phyloP scores from a whole-genome alignment of 2,113 vertebrate species.

The Trichomycterus rosablanca region DNA sequence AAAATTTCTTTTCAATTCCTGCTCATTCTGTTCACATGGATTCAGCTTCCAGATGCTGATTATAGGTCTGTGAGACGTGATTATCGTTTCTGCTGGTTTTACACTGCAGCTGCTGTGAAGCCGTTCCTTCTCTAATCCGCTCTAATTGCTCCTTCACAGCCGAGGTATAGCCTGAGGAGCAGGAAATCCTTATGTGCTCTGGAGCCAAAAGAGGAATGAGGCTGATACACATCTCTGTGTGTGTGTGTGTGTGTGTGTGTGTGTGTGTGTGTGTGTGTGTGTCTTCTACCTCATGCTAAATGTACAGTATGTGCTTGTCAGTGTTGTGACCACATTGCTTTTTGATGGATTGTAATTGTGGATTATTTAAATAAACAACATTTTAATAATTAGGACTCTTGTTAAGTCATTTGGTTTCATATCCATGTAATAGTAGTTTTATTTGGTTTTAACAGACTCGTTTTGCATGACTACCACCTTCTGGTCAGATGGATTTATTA shows the following conservation, averaged over 20 bases:
- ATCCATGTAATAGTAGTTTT: too few species aligned
- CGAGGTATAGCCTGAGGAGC: conserved; percentile 63
- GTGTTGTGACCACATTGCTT: neutral
- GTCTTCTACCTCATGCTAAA: too few species aligned
- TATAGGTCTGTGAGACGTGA: neutral
- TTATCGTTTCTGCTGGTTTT: neutral
- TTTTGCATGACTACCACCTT: conserved; percentile 42
- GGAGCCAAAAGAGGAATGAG: neutral
- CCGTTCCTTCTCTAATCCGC: neutral
- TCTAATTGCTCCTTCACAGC: conserved; percentile 40
- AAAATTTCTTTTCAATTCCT: neutral
- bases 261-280: neutral
- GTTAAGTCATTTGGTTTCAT: too few species aligned
- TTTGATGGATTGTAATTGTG: neutral
- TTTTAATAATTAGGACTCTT: neutral
- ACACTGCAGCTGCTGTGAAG: neutral
- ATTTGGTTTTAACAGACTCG: neutral
- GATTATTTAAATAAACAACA: conserved; percentile 8
- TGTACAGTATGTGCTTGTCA: too few species aligned
- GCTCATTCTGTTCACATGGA: neutral
- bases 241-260: neutral
- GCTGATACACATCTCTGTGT: conserved; percentile 8
- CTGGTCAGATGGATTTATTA: conserved; percentile 21
- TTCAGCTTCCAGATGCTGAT: neutral
- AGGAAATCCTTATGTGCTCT: conserved; percentile 42